A percentile compares a stretch with the other conserved stretches of the same genome.
Conservation (phyloP, 1,140 invertebrate genomes). For the Philotrypesis tridentata region DNA sequence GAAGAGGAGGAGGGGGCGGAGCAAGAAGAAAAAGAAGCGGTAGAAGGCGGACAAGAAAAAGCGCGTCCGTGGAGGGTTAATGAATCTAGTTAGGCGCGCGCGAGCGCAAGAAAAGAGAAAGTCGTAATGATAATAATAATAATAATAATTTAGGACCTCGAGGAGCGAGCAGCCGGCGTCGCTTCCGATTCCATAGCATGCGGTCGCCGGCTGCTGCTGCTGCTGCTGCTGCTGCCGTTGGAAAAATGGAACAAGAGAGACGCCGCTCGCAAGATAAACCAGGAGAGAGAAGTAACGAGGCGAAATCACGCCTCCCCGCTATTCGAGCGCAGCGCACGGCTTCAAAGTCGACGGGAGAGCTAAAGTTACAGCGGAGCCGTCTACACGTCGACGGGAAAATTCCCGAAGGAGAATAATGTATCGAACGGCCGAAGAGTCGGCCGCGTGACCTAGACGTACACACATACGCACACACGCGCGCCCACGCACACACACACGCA, state of each 20-base stretch:
- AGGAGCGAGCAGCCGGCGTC: background rate
- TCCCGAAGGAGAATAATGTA: background rate
- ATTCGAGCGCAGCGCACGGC: conserved; percentile 25
- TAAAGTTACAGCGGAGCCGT: conserved; percentile 26
- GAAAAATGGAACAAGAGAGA: background rate
- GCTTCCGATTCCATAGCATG: background rate
- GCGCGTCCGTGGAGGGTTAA: conserved; percentile 11
- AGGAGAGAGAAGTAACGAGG: conserved; percentile 42
- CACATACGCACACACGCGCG: no score
- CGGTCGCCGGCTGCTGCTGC: background rate
- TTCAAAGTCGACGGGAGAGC: conserved; percentile 1
- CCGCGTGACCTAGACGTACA: no score
- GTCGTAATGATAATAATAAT: conserved; percentile 17
- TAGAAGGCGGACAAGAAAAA: background rate
- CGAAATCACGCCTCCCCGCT: conserved; percentile 41
- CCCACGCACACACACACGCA: no score
- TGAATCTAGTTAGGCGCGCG: conserved; percentile 41
- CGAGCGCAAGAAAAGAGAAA: conserved; percentile 30
- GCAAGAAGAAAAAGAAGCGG: no score
- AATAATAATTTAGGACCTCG: conserved; percentile 34
- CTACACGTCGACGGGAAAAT: background rate
- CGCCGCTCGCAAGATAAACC: background rate
- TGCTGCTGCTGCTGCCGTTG: no score
- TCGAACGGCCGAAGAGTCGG: background rate
- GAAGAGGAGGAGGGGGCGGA: background rate